Evolutionary conservation across 2,888 invertebrate genomes (phyloP), one percentile per base, ranked within the genome.

Genomic region (Thera obeliscata): DNA sequence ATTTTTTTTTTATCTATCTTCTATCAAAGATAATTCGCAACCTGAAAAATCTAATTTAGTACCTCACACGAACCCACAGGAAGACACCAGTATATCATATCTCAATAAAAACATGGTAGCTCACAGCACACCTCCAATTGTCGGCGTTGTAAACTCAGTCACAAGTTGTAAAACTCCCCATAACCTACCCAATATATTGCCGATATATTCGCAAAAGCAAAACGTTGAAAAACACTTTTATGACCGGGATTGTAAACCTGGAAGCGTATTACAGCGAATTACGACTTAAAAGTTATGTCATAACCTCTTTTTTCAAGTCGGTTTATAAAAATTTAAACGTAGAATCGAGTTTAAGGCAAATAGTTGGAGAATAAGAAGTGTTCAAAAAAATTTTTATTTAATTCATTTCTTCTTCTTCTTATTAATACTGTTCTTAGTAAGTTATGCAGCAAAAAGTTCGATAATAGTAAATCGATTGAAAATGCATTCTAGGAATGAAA

Each of bases 131-230:
- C 66, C 74, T 71, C 76, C 85, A 82, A 87, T 86, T 81, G 87
- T 82, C 89, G 88, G 86, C 73, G 86, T 83, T 85, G 86, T 93
- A 92, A 93, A 92, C 88, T 91, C 89, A 89, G 91, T 91, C 92
- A 90, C 90, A 89, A 87, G 89, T 77, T 84, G 83, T 92, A 89
- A 92, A 92, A 82, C 71, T 71, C 70, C 87, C 87, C 83, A 89
- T 93, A 93, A 91, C 87, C 75, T 87, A 73, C 70, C 74, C 89
- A 81, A 90, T 92, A 91, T 93, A 91, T 85, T 83, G 82, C 77
- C 89, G 81, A 89, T 91, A 89, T 87, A 86, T 83, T 81, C 78
- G 76, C 69, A 72, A 76, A 76, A 77, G 79, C 62, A 73, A 70
- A 73, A 74, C 75, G 78, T 79, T 75, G 78, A 82, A 80, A 81